These are phyloP conservation scores for Rhagoletis pomonella DNA, from an alignment of 1,140 invertebrate genomes.

Conservation along the genomic window DNA sequence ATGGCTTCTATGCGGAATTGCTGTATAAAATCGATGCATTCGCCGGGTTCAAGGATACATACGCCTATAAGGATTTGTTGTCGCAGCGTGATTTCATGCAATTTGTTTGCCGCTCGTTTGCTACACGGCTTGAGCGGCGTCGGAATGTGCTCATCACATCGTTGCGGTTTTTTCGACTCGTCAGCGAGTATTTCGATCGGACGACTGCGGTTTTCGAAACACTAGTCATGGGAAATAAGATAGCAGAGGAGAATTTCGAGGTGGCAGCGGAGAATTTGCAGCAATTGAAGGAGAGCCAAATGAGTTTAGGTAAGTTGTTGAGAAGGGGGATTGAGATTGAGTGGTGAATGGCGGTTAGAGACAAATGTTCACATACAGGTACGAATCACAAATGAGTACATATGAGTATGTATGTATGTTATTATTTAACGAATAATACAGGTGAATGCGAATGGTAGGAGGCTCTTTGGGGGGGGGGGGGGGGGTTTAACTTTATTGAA, in stretches of 20 bases:
- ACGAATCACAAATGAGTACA: too few species aligned
- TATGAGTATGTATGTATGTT: neutral
- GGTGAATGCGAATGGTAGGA: neutral
- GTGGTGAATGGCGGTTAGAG: neutral
- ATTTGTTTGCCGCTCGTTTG: conserved; percentile 86
- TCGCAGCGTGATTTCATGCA: conserved; percentile 86
- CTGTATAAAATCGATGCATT: conserved; percentile 81
- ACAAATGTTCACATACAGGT: too few species aligned
- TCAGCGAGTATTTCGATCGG: conserved; percentile 82
- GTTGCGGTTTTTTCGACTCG: conserved; percentile 83
- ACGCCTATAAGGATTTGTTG: conserved; percentile 76
- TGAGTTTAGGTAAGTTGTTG: conserved; percentile 75
- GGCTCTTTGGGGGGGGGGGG: too few species aligned
- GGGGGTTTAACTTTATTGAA: neutral
- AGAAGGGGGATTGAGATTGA: neutral
- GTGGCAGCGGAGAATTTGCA: conserved; percentile 75
- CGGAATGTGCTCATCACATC: conserved; percentile 86
- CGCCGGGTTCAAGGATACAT: conserved; percentile 74
- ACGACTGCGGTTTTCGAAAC: conserved; percentile 82
- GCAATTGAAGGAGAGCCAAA: conserved; percentile 78
- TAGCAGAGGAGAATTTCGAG: conserved; percentile 76
- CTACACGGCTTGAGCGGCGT: conserved; percentile 83
- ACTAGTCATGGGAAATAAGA: conserved; percentile 75
- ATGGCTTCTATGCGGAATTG: conserved; percentile 84
- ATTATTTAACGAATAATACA: neutral